phyloP scores from a whole-genome alignment of 1,140 invertebrate genomes.

The Caerostris darwini region DNA sequence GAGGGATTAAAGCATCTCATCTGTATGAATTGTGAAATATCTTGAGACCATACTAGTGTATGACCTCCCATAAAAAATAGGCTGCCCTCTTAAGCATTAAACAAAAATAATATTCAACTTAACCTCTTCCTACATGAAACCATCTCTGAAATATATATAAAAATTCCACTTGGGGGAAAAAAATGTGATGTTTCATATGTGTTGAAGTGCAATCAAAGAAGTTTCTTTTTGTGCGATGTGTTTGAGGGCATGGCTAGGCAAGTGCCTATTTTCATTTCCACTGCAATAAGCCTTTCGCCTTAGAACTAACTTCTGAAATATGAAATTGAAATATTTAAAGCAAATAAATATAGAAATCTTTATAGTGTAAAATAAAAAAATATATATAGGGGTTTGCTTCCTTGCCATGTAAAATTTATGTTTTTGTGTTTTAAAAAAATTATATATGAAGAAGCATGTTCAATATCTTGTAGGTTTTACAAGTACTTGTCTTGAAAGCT shows the following conservation, averaged over 20 bases:
- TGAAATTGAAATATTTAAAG: slow-evolving; percentile 60
- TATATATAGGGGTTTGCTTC: slow-evolving; percentile 56
- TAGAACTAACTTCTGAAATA: slow-evolving; percentile 44
- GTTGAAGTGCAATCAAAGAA: slow-evolving; percentile 74
- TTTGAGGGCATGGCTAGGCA: slow-evolving; percentile 72
- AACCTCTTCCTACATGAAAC: slow-evolving; percentile 32
- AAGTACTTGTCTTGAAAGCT: slow-evolving; percentile 53
- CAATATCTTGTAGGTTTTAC: slow-evolving; percentile 59
- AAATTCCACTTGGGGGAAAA: slow-evolving; percentile 28
- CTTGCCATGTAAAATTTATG: slow-evolving; percentile 58
- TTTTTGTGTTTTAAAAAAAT: slow-evolving; percentile 52
- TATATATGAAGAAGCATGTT: slow-evolving; percentile 63
- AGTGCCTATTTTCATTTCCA: slow-evolving; percentile 72
- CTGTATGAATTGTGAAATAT: slow-evolving; percentile 39
- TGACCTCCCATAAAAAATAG: slow-evolving; percentile 40
- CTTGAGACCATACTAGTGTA: slow-evolving; percentile 4
- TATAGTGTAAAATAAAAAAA: slow-evolving; percentile 47
- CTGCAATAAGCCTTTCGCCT: neutral
- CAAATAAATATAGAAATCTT: slow-evolving; percentile 47
- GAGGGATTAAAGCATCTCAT: slow-evolving; percentile 33
- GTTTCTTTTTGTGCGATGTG: slow-evolving; percentile 25
- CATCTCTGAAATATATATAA: neutral
- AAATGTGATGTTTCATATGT: slow-evolving; percentile 64
- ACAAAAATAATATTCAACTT: slow-evolving; percentile 30
- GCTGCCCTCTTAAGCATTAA: slow-evolving; percentile 37